Evolutionary conservation across 2,113 vertebrate species (phyloP), one percentile per base, ranked within the genome.

Genomic region (Pomatostomus ruficeps): DNA sequence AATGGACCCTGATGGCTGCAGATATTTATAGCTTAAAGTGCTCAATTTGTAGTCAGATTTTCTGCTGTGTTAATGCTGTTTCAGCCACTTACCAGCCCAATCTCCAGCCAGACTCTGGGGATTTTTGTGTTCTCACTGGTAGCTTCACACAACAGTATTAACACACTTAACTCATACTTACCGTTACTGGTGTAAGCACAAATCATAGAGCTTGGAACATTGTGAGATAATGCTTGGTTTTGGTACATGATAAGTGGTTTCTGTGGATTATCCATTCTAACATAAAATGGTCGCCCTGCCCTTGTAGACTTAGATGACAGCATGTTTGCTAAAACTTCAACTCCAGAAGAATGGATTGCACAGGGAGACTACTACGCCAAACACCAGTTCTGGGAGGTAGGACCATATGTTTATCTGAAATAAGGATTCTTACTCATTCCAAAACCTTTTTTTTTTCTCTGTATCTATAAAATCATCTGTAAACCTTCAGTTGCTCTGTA

Each of bases 321-420:
- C 91, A 98, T 98, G 98, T 98, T 98, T 96, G 98, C 97, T 74
- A 98, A 98, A 96, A 98, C 98, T 29, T 98, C 98, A 12, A 98
- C 98, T 58, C 96, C 97, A 25, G 95, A 96, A 77, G 98, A 98
- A 58, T 98, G 98, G 98, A 97, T 98, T 42, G 95, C 96, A 11
- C 98, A 98, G 86, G 98, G 98, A 86, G 98, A 98, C 24, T 98
- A 98, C 81, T 98, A 98, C 8, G 98, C 98, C 58, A 98, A 98
- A 70, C 98, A 98, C 90, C 98, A 98, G 79, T 98, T 98, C 91
- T 98, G 98, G 98, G 98, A 98, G 98, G 98, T 98, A 96, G 78
- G 93, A 81, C 40, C 43, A 28, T 38, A 36, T 45, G 11, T 79
- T 89, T 73, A 17, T 54, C 22, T 88, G 77, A 91, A 95, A 73